Evolutionary conservation across 2,888 invertebrate genomes (phyloP), one percentile per base, ranked within the genome.

Genomic region (Phortica okadai): DNA sequence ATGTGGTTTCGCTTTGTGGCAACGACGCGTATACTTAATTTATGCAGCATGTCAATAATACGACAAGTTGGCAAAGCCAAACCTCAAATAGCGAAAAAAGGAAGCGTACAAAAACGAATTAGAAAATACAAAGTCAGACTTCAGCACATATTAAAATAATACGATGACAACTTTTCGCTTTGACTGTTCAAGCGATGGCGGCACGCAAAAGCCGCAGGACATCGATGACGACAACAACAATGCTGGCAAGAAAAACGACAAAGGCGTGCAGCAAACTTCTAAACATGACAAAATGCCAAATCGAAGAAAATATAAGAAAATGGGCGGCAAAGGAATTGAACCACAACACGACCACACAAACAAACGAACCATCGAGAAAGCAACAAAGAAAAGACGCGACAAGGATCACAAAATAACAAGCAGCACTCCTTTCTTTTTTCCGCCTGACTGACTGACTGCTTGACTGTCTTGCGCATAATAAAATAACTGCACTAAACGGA

Each of bases 191-290:
- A 66, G 66, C 66, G 66, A 42, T 41, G 21, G n/a, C 66, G 8
- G 62, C 42, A 16, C 42, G 33, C 41, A 42, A 66, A 66, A 41
- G 66, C 66, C 66, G 66, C 66, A 66, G 66, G 66, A 66, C 66
- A 66, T 42, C 66, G 66, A 41, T 16, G 42, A 42, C 16, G 59
- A 59, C 66, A 21, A 42, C 14, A 42, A 42, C 42, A n/a, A 66
- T 3, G 41, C 42, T 16, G 62, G 16, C 62, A 21, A 11, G 8
- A 21, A 10, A 16, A 21, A 16, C 62, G 21, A 25, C 21, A 21
- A 62, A 62, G 16, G 62, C 16, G 25, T 62, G 62, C 16, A 25
- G 10, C 10, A 11, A 50, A 11, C 8, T 50, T 4, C 8, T 16
- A 16, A 25, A 25, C 16, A 62, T 33, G 10, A 62, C 33, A 16